These are phyloP conservation scores for Tinamus major DNA, from an alignment of 2,797 vertebrate genomes.

Conservation along the genomic window DNA sequence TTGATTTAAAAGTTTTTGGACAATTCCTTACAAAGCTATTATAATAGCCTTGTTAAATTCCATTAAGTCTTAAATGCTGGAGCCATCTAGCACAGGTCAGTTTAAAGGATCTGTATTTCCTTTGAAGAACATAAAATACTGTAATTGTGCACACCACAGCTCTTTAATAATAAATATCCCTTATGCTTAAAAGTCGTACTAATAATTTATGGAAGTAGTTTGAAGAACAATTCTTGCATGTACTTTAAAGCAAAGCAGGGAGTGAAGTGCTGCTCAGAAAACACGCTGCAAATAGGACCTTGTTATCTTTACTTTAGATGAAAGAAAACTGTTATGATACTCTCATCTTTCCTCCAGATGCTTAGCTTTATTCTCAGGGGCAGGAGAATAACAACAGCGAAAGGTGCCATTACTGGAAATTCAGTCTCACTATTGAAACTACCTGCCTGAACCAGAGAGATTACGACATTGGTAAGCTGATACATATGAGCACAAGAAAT, in stretches of 20 bases:
- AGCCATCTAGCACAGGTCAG: background rate
- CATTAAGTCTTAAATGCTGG: background rate
- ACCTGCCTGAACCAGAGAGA: background rate
- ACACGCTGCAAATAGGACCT: background rate
- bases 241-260: background rate
- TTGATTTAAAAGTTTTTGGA: background rate
- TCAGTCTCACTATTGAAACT: background rate
- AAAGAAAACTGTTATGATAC: background rate
- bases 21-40: background rate
- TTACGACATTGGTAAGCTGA: background rate
- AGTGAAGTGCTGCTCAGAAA: background rate
- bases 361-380: background rate
- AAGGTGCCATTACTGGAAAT: background rate
- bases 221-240: background rate
- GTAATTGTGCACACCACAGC: background rate
- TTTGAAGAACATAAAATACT: background rate
- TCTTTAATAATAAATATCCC: background rate
- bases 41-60: background rate
- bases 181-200: background rate
- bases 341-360: background rate
- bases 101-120: background rate
- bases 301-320: background rate
- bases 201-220: background rate
- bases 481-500: background rate
- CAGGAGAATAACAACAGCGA: background rate